phyloP scores from a whole-genome alignment of 2,888 invertebrate genomes.

The Apodemia duryi region DNA sequence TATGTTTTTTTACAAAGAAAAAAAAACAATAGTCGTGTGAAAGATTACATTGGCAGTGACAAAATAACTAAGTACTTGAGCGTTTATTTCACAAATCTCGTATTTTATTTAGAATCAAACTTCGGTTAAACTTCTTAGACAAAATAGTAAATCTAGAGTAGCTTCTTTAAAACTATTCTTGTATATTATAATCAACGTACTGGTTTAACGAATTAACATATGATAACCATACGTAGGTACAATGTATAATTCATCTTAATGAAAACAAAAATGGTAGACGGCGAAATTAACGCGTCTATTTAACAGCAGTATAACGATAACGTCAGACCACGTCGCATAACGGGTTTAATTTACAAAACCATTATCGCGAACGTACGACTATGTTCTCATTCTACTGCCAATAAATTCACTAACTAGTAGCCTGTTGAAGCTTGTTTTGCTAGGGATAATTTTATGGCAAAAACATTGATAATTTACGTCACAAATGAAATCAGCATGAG shows the following conservation, averaged over 20 bases:
- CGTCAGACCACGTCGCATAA: slow-evolving; percentile 45
- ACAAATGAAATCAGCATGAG: slow-evolving; percentile 2
- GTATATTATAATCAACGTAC: too few species aligned
- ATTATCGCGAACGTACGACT: slow-evolving; percentile 47
- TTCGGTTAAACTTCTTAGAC: too few species aligned
- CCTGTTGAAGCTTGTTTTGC: slow-evolving; percentile 40
- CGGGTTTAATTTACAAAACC: slow-evolving; percentile 52
- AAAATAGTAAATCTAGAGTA: too few species aligned
- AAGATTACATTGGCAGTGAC: too few species aligned
- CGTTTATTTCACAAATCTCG: too few species aligned
- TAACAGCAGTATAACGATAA: slow-evolving; percentile 39
- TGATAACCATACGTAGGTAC: background rate
- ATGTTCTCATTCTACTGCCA: slow-evolving; percentile 45
- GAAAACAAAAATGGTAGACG: slow-evolving; percentile 45
- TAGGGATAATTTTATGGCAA: slow-evolving; percentile 23
- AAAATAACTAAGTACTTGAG: too few species aligned
- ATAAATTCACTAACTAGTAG: slow-evolving; percentile 51
- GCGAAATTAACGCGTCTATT: slow-evolving; percentile 41
- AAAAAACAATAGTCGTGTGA: too few species aligned
- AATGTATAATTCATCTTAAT: slow-evolving; percentile 29
- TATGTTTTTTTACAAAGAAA: too few species aligned
- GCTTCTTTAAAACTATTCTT: too few species aligned
- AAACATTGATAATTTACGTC: slow-evolving; percentile 17
- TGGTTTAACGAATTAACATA: background rate
- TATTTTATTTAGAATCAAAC: too few species aligned